Conservation (phyloP, 2,888 invertebrate genomes). For the Melieria crassipennis region DNA sequence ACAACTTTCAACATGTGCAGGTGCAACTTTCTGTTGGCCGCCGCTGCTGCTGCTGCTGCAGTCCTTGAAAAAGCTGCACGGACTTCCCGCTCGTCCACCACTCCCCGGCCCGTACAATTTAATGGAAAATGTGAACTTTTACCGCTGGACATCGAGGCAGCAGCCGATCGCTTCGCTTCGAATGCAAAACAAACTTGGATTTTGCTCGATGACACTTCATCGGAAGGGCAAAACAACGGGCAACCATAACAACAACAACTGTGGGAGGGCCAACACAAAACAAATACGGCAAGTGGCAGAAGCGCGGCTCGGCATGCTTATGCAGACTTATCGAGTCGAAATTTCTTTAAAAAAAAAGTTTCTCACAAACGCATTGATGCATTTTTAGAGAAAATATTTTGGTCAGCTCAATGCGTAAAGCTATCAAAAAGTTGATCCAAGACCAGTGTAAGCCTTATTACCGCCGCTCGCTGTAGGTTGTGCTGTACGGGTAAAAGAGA, state of each 20-base stretch:
- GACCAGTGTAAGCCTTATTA: no score
- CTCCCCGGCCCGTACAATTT: constrained; percentile 35
- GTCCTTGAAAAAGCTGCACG: constrained; percentile 53
- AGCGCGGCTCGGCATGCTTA: background rate
- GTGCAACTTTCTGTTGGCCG: background rate
- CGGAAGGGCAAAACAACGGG: constrained; percentile 24
- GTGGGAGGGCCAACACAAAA: background rate
- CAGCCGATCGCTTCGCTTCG: background rate
- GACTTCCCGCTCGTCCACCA: background rate
- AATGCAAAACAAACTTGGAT: constrained; percentile 30
- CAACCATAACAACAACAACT: constrained; percentile 22
- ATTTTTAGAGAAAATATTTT: no score
- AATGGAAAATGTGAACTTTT: constrained; percentile 53
- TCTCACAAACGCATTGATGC: no score
- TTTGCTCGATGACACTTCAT: constrained; percentile 23
- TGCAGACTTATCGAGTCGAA: background rate
- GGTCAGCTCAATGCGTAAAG: no score
- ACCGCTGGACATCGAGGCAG: constrained; percentile 43
- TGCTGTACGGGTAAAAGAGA: no score
- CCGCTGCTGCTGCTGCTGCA: constrained; percentile 42
- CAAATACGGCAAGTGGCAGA: background rate
- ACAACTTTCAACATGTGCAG: background rate
- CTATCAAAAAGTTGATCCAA: no score
- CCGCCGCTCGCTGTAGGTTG: no score
- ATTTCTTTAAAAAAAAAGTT: background rate